Conservation (phyloP, 2,888 invertebrate species). For the Acrobasis consociella region DNA sequence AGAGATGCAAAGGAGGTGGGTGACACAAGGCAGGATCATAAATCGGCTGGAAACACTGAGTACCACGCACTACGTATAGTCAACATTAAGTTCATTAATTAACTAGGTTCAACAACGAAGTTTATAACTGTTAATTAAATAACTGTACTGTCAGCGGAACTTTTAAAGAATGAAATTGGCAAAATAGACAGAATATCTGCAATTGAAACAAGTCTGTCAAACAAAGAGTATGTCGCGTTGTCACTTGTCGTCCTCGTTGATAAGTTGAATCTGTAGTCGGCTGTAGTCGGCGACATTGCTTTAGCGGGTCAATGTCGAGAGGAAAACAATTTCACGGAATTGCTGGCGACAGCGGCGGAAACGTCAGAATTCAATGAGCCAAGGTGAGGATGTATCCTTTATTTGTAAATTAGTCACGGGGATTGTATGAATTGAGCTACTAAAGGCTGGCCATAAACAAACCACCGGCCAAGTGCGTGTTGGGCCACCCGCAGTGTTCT, state of each 20-base stretch:
- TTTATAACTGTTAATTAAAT: no score
- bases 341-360: constrained; percentile 46
- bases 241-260: constrained; percentile 53
- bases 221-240: constrained; percentile 33
- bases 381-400: constrained; percentile 32
- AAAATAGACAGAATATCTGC: neutral
- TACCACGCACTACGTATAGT: no score
- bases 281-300: constrained; percentile 58
- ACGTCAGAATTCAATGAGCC: constrained; percentile 42
- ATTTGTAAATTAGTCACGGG: neutral
- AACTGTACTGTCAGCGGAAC: no score
- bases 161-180: neutral
- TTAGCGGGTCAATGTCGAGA: constrained; percentile 68
- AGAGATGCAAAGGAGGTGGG: no score
- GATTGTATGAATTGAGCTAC: neutral
- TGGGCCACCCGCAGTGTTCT: no score
- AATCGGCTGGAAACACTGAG: no score
- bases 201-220: constrained; percentile 29
- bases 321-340: constrained; percentile 63
- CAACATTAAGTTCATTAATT: no score
- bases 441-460: no score
- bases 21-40: no score
- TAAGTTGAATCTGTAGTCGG: constrained; percentile 32
- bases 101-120: no score
- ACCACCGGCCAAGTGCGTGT: no score